Evolutionary conservation across 2,113 vertebrate species (phyloP).

Genomic region (Nothoprocta perdicaria): DNA sequence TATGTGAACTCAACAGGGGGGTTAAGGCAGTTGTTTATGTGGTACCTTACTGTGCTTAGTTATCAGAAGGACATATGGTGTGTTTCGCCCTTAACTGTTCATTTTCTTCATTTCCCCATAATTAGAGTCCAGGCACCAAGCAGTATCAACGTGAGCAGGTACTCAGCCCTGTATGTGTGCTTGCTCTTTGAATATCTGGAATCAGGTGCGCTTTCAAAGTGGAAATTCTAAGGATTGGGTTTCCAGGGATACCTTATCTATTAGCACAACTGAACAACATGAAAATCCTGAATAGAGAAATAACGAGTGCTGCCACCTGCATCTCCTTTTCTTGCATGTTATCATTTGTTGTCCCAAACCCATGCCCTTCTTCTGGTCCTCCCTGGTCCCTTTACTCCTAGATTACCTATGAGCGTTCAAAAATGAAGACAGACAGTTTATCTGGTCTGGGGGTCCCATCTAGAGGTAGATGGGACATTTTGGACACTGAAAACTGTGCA

Average conservation of each 20-base stretch:
- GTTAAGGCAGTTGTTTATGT: neutral
- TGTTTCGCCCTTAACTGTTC: neutral
- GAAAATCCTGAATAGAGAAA: neutral
- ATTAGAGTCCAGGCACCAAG: neutral
- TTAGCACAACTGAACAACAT: neutral
- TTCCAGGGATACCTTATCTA: neutral
- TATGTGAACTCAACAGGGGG: neutral
- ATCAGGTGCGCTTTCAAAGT: neutral
- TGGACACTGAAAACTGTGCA: neutral
- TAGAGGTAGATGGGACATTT: neutral
- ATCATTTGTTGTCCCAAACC: neutral
- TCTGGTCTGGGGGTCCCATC: neutral
- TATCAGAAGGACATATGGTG: neutral
- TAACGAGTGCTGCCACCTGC: neutral
- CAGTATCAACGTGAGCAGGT: neutral
- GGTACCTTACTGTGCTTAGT: neutral
- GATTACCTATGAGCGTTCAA: neutral
- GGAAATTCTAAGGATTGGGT: neutral
- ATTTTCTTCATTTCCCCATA: neutral
- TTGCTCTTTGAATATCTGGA: neutral
- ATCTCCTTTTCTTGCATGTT: neutral
- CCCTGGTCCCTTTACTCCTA: neutral
- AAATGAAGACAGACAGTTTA: neutral
- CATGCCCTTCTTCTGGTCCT: neutral
- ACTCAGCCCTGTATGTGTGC: neutral